Conservation (phyloP, 2,797 vertebrate genomes). For the Pelobates cultripes region DNA sequence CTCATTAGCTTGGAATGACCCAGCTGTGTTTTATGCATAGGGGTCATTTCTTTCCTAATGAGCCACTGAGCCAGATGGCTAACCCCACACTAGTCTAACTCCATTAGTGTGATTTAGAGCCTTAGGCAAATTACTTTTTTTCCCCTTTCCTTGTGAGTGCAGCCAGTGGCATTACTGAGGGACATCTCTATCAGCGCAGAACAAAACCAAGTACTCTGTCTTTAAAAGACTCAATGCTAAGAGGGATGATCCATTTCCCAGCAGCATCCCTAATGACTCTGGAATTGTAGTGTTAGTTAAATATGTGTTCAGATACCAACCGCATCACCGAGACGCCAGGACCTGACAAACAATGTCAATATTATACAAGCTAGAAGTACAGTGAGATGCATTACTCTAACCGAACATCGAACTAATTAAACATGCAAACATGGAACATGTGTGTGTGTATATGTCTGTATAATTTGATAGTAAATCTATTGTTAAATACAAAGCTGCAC, state of each 20-base stretch:
- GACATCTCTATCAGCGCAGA: conserved; percentile 16
- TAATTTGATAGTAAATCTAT: too few relatives aligned
- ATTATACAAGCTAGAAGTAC: too few relatives aligned
- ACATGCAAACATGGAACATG: too few relatives aligned
- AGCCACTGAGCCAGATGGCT: conserved; percentile 65
- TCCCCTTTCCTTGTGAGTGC: background rate
- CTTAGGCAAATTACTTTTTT: conserved; percentile 60
- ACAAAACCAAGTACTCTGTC: background rate
- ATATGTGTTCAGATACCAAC: background rate
- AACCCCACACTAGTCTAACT: conserved; percentile 55
- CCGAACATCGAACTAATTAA: too few relatives aligned
- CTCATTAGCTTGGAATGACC: conserved; percentile 67
- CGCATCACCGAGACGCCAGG: conserved; percentile 3
- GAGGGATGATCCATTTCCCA: background rate
- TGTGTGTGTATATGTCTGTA: too few relatives aligned
- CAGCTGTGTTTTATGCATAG: conserved; percentile 60
- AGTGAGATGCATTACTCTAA: too few relatives aligned
- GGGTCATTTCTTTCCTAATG: conserved; percentile 69
- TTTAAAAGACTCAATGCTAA: conserved; percentile 37
- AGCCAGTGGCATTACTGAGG: conserved; percentile 33
- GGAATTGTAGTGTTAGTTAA: conserved; percentile 24
- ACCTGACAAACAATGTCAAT: too few relatives aligned
- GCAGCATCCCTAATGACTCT: background rate
- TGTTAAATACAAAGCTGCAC: too few relatives aligned
- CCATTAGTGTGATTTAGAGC: conserved; percentile 61